These are phyloP conservation scores for Morus bassanus DNA, from an alignment of 2,797 vertebrate genomes.

Conservation along the genomic window DNA sequence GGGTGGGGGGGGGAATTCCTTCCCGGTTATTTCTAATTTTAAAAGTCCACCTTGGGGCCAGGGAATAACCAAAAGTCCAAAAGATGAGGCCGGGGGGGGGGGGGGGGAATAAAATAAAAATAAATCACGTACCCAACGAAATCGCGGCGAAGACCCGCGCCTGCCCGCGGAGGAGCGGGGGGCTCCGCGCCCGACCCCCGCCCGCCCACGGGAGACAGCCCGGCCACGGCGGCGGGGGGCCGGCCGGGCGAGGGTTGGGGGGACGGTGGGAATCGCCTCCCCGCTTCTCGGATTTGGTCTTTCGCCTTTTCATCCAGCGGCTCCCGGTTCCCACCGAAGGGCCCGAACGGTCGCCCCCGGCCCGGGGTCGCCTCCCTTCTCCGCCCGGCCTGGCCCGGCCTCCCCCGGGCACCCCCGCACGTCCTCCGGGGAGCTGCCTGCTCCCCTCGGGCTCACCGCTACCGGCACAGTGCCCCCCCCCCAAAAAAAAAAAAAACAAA, in stretches of 20 bases:
- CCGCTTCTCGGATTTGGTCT: conserved; percentile 43
- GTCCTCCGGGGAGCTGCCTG: background rate
- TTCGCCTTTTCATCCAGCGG: background rate
- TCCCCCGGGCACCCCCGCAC: background rate
- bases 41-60: background rate
- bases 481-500: too few relatives aligned
- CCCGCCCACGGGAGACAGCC: background rate
- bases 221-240: background rate
- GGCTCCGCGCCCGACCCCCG: background rate
- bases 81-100: background rate
- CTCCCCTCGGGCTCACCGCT: background rate
- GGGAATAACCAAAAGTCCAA: background rate
- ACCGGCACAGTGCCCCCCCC: background rate
- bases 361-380: background rate
- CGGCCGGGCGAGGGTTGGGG: too few relatives aligned
- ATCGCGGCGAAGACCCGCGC: background rate
- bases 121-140: background rate
- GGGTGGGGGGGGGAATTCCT: background rate
- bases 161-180: background rate
- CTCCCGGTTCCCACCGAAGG: background rate
- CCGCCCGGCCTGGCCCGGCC: background rate
- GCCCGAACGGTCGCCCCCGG: background rate
- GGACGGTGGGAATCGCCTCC: background rate
- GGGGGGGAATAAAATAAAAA: too few relatives aligned
- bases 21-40: background rate